Base-by-base conservation (phyloP, 2,797 vertebrate genomes). In the Pyrocephalus nanus region DNA sequence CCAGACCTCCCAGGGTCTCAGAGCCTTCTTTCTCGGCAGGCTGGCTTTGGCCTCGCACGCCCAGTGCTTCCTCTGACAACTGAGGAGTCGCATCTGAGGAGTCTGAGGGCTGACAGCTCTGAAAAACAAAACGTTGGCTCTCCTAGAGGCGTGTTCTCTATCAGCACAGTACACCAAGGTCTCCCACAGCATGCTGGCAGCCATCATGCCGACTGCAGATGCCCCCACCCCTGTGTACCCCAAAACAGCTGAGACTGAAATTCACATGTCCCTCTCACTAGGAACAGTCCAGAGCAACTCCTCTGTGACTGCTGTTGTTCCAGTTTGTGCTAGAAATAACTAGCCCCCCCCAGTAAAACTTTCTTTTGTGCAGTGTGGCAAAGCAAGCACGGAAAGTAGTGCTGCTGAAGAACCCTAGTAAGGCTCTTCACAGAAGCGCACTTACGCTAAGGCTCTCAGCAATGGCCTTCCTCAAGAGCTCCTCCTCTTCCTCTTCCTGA, bases 381-480 rank as follows among this genome's bases (percentile, higher is more conserved):
- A 88, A 91, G 57, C 86, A 62, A 55, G 64, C 36, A 48, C 48
- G 85, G 57, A 85, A 92, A 94, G 91, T 23, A 62, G 50, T 2
- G 19, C 2, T 91, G 85, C 72, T 95, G 67, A 90, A 90, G 74
- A 91, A 95, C 67, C 43, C 94, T 92, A 86, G 92, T 75, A 88
- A 96, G 92, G 72, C 96, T 93, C 96, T 96, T 86, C 83, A 96
- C 62, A 90, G 92, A 81, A 90, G 95, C 65, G 9, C 96, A 97
- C 98, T 98, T 98, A 99, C 99, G 70, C 95, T 97, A 70, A 99
- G 98, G 96, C 99, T 99, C 96, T 99, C 98, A 38, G 98, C 98
- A 75, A 99, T 99, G 95, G 99, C 99, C 95, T 98, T 99, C 97
- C 97, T 98, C 96, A 99, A 78, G 57, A 98, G 98, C 51, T 98